A percentile compares a stretch with the other conserved stretches of the same genome.
phyloP scores from a whole-genome alignment of 30 jellyfish, hydroid and myxozoan species.

The Aurelia aurita region DNA sequence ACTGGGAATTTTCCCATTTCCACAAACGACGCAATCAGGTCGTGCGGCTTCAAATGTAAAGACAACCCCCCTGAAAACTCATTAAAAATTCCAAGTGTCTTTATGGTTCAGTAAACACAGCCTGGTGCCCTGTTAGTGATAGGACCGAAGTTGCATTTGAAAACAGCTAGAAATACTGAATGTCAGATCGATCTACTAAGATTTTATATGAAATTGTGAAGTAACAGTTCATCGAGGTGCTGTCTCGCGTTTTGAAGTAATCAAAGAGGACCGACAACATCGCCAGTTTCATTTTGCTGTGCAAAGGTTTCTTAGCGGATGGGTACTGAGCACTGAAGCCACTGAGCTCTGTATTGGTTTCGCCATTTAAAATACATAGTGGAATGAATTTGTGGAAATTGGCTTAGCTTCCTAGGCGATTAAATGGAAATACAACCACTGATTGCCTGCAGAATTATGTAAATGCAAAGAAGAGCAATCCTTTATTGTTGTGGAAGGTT shows the following conservation, averaged over 20 bases:
- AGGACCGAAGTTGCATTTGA: constrained; percentile 31
- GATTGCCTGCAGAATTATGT: constrained; percentile 31
- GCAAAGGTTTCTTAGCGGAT: background rate
- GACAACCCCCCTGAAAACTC: constrained; percentile 63
- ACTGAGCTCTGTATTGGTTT: no score
- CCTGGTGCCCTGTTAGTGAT: constrained; percentile 79
- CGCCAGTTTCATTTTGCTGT: constrained; percentile 3
- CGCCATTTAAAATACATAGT: background rate
- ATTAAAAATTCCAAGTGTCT: constrained; percentile 75
- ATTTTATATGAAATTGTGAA: no score
- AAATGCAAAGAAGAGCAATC: constrained; percentile 18
- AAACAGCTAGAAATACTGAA: constrained; percentile 49
- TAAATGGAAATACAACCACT: background rate
- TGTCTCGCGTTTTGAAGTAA: background rate
- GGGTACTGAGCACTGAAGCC: background rate
- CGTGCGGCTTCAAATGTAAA: background rate
- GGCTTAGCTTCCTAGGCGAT: background rate
- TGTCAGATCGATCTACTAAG: no score
- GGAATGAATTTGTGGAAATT: constrained; percentile 25
- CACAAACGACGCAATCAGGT: background rate
- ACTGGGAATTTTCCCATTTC: background rate
- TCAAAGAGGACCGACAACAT: background rate
- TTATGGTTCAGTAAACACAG: constrained; percentile 80
- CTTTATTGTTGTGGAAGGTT: constrained; percentile 25
- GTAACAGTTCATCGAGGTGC: background rate